Base-by-base conservation (phyloP, 2,113 vertebrate genomes). In the Sturnus vulgaris region DNA sequence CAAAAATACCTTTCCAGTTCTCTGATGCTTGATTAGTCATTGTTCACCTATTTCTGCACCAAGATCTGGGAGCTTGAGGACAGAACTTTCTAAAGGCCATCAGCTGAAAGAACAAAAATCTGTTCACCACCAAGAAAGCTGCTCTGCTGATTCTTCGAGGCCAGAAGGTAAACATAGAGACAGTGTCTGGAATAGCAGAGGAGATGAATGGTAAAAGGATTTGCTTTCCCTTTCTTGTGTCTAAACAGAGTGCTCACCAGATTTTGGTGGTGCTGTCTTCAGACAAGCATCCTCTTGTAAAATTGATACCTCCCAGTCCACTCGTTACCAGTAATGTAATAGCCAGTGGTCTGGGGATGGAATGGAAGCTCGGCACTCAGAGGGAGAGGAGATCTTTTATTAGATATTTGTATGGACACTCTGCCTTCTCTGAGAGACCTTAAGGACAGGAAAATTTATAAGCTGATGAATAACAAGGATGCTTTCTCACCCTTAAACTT, bases 311-410 rank as follows among this genome's bases (percentile, higher is more conserved):
- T 76, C 86, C 70, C 72, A 37, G 59, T 65, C 57, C 53, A 56
- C 44, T 79, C 3, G 53, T 87, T 72, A 50, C n/a, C 92, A 78
- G 86, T 88, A 96, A 93, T 84, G 52, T 56, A 96, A 96, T 90
- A 95, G 82, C 80, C 87, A 85, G 85, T 83, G 80, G 68, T 94
- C 82, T 92, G 95, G 92, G 88, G 86, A 84, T 90, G 93, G 95
- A 93, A 88, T 93, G 68, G 80, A 84, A 93, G 81, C 86, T 86
- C 28, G 27, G 73, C 57, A 42, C 73, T 76, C 73, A 79, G 61
- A 59, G 89, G 55, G 82, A 88, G 68, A 94, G 55, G 68, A 75
- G 55, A 24, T 82, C 83, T 95, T 90, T 86, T 76, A 91, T 77
- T 65, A 91, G 55, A 14, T 71, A 71, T 82, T 80, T 95, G 39